Evolutionary conservation across 2,888 invertebrate genomes (phyloP).

Genomic region (Drosophila colorata): DNA sequence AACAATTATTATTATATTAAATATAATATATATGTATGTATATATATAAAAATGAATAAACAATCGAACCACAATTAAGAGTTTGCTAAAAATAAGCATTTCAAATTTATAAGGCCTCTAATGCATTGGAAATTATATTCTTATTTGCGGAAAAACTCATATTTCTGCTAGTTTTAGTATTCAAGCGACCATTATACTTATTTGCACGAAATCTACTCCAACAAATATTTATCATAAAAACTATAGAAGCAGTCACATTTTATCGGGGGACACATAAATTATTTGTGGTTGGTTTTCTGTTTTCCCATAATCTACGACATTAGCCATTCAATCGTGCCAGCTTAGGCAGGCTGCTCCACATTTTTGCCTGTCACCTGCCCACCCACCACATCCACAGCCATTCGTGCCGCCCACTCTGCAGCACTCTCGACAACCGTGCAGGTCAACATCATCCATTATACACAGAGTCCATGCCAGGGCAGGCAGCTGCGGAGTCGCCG

Average conservation of each 20-base stretch:
- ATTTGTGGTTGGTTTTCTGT: conserved; percentile 7
- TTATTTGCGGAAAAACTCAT: no score
- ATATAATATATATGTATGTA: no score
- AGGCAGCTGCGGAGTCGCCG: conserved; percentile 22
- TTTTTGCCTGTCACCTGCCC: conserved; percentile 65
- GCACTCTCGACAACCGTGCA: conserved; percentile 48
- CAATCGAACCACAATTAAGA: no score
- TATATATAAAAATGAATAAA: no score
- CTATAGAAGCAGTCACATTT: conserved; percentile 10
- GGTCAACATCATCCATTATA: conserved; percentile 79
- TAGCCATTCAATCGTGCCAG: conserved; percentile 73
- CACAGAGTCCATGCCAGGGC: conserved; percentile 17
- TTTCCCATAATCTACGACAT: conserved; percentile 67
- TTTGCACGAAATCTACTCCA: neutral
- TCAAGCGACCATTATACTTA: neutral
- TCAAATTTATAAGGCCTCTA: no score
- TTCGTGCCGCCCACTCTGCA: conserved; percentile 26
- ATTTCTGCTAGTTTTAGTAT: neutral
- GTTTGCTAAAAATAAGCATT: no score
- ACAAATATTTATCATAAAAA: conserved; percentile 21
- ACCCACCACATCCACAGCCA: conserved; percentile 19
- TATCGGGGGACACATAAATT: conserved; percentile 22
- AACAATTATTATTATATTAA: no score
- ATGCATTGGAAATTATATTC: no score
- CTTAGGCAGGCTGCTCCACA: conserved; percentile 50